phyloP scores from a whole-genome alignment of 2,888 invertebrate species.

The Protonemura montana region DNA sequence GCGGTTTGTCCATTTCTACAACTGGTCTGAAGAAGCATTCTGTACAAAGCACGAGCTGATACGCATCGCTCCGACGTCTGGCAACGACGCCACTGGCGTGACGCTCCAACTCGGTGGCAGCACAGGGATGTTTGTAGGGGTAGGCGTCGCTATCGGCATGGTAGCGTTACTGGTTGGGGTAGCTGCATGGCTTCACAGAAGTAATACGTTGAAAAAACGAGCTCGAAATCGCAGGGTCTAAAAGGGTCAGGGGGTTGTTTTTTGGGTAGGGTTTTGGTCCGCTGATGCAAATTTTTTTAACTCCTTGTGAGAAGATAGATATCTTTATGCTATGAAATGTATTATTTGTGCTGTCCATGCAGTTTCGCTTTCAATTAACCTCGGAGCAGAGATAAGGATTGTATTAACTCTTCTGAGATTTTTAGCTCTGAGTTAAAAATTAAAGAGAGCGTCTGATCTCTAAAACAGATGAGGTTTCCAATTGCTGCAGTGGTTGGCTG shows the following conservation, averaged over 20 bases:
- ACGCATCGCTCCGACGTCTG: background rate
- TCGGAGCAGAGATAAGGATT: no score
- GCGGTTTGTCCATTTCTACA: constrained; percentile 68
- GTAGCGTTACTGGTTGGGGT: constrained; percentile 35
- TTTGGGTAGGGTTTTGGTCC: no score
- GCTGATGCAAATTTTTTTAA: no score
- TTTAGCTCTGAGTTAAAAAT: no score
- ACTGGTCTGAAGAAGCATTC: constrained; percentile 64
- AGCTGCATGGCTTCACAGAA: constrained; percentile 44
- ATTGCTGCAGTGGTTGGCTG: no score
- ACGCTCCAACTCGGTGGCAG: constrained; percentile 29
- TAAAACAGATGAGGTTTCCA: no score
- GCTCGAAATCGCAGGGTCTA: constrained; percentile 44
- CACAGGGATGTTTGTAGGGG: constrained; percentile 38
- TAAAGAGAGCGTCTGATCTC: no score
- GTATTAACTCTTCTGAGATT: no score
- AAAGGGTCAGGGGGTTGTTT: background rate
- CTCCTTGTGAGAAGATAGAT: no score
- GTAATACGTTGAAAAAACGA: constrained; percentile 29
- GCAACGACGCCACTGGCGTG: background rate
- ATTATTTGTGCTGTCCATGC: no score
- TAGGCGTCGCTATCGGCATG: constrained; percentile 17
- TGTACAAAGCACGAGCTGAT: constrained; percentile 55
- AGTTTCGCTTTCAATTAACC: no score
- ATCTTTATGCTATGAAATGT: no score